Evolutionary conservation across 1,140 invertebrate genomes (phyloP).

Genomic region (Drosophila neocordata): DNA sequence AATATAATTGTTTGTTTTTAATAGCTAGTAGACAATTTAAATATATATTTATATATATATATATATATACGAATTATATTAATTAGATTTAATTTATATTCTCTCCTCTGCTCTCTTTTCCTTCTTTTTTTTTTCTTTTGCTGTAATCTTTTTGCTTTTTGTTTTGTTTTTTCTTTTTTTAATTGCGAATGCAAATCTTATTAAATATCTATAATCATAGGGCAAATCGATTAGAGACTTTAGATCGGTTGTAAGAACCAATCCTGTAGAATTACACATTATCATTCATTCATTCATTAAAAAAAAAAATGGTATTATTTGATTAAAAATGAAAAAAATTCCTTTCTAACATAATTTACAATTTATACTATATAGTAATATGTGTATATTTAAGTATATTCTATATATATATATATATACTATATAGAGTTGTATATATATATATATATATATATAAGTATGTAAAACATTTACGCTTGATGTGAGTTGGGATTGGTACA

Average conservation of each 20-base stretch:
- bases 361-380: slow-evolving; percentile 21
- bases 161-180: slow-evolving; percentile 36
- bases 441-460: slow-evolving; percentile 26
- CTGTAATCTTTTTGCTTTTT: slow-evolving; percentile 33
- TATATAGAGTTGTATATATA: slow-evolving; percentile 22
- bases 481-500: slow-evolving; percentile 35
- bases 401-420: slow-evolving; percentile 2
- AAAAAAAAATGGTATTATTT: slow-evolving; percentile 22
- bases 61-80: slow-evolving; percentile 27
- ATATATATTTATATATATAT: slow-evolving; percentile 31
- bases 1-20: slow-evolving; percentile 30
- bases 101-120: neutral
- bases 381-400: slow-evolving; percentile 26
- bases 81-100: slow-evolving; percentile 51
- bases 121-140: slow-evolving; percentile 3
- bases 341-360: slow-evolving; percentile 16
- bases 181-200: slow-evolving; percentile 68
- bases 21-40: slow-evolving; percentile 41
- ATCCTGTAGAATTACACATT: neutral
- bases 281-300: slow-evolving; percentile 26
- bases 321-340: neutral
- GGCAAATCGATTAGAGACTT: neutral
- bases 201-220: slow-evolving; percentile 25
- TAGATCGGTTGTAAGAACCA: neutral
- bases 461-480: slow-evolving; percentile 34